Conservation (phyloP, 2,113 vertebrate genomes). For the Osmerus mordax region DNA sequence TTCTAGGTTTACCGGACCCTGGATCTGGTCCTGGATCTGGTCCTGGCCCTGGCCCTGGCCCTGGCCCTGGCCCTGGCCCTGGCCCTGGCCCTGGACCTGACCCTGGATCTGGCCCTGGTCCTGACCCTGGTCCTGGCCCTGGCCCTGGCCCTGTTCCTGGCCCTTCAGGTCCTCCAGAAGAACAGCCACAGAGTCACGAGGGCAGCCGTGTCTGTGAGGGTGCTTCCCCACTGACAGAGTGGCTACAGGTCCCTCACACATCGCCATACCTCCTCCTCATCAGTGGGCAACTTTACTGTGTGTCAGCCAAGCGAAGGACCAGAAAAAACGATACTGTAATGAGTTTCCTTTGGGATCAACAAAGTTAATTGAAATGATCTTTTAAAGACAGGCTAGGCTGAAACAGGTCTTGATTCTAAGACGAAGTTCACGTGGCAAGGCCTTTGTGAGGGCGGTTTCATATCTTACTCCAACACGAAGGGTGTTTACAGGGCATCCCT, state of each 20-base stretch:
- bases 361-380: no score
- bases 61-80: neutral
- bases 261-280: slow-evolving; percentile 4
- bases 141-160: slow-evolving; percentile 9
- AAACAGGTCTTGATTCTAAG: no score
- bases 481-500: neutral
- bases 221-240: slow-evolving; percentile 26
- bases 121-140: slow-evolving; percentile 18
- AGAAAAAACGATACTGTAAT: neutral
- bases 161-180: slow-evolving; percentile 28
- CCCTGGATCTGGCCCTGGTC: slow-evolving; percentile 27
- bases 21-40: neutral
- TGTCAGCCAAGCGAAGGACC: neutral
- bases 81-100: neutral
- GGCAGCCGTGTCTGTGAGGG: slow-evolving; percentile 21
- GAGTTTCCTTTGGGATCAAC: neutral
- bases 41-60: slow-evolving; percentile 26
- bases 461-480: neutral
- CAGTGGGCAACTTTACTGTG: no score
- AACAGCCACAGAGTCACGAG: slow-evolving; percentile 20
- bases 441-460: neutral
- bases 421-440: no score
- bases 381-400: no score
- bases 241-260: slow-evolving; percentile 30
- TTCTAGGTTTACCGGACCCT: neutral